phyloP scores from a whole-genome alignment of 2,797 vertebrate genomes.

The Peromyscus attwateri region DNA sequence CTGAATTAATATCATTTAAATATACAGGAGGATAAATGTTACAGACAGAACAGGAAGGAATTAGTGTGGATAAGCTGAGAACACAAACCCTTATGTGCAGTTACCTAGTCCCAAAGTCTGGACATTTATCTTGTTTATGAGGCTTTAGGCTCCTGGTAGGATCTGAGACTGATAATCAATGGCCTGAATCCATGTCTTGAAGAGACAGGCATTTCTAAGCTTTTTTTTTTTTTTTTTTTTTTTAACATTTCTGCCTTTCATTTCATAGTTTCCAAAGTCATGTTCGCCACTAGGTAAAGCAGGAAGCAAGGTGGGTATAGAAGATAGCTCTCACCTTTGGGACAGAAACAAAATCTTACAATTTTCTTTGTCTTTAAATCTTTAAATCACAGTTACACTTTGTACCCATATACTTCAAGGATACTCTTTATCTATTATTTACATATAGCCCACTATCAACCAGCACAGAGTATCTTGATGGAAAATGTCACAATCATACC shows the following conservation, averaged over 20 bases:
- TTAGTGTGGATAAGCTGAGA: not conserved
- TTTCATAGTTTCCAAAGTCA: not conserved
- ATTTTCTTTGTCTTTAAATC: constrained; percentile 37
- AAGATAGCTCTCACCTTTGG: not conserved
- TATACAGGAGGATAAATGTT: not conserved
- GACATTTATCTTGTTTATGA: not conserved
- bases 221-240: too few species aligned
- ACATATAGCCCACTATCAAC: not conserved
- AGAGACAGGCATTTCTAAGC: not conserved
- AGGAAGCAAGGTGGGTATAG: not conserved
- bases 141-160: not conserved
- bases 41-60: not conserved
- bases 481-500: not conserved
- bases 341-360: not conserved
- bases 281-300: not conserved
- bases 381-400: not conserved
- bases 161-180: not conserved
- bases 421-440: not conserved
- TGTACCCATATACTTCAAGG: not conserved
- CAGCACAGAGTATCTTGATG: not conserved
- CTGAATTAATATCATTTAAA: constrained; percentile 76
- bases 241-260: not conserved
- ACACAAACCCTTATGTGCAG: not conserved
- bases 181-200: not conserved
- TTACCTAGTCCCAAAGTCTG: not conserved